A percentile compares a stretch with the other conserved stretches of the same genome.
These are phyloP conservation scores for Tiphia femorata DNA, from an alignment of 2,888 invertebrate species.

Conservation along the genomic window DNA sequence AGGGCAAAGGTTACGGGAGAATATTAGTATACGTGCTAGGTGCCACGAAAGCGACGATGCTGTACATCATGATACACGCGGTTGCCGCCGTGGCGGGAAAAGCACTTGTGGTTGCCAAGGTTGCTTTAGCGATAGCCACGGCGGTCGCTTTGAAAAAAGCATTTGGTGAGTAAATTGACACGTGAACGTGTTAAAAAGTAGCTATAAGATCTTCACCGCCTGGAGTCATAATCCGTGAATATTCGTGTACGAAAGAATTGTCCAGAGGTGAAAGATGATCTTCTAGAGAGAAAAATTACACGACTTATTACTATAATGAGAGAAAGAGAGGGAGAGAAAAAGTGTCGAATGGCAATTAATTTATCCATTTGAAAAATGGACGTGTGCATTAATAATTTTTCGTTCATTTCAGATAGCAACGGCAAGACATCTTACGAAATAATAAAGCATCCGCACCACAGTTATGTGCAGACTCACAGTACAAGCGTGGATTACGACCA, in stretches of 20 bases:
- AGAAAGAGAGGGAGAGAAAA: not conserved
- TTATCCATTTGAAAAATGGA: not conserved
- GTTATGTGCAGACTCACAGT: constrained; percentile 83
- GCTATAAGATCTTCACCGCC: too few relatives aligned
- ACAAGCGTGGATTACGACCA: constrained; percentile 76
- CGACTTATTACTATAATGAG: too few relatives aligned
- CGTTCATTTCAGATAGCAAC: constrained; percentile 71
- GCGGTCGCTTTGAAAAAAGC: constrained; percentile 85
- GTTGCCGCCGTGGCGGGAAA: constrained; percentile 86
- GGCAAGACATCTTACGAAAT: constrained; percentile 89
- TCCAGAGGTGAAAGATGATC: too few relatives aligned
- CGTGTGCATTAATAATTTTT: not conserved
- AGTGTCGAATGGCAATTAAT: not conserved
- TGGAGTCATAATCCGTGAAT: too few relatives aligned
- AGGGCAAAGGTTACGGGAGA: constrained; percentile 78
- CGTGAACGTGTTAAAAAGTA: not conserved
- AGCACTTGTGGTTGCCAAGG: constrained; percentile 85
- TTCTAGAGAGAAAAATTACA: too few relatives aligned
- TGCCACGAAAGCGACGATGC: constrained; percentile 81
- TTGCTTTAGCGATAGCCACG: constrained; percentile 84
- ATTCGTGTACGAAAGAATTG: too few relatives aligned
- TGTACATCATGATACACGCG: constrained; percentile 84
- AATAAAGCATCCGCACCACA: constrained; percentile 87
- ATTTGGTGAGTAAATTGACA: constrained; percentile 49
- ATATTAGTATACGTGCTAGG: constrained; percentile 79